Percentiles rank a stretch among this genome's conserved stretches.
These are phyloP conservation scores for Palloptera scutellata DNA, from an alignment of 2,888 invertebrate species.

Conservation along the genomic window DNA sequence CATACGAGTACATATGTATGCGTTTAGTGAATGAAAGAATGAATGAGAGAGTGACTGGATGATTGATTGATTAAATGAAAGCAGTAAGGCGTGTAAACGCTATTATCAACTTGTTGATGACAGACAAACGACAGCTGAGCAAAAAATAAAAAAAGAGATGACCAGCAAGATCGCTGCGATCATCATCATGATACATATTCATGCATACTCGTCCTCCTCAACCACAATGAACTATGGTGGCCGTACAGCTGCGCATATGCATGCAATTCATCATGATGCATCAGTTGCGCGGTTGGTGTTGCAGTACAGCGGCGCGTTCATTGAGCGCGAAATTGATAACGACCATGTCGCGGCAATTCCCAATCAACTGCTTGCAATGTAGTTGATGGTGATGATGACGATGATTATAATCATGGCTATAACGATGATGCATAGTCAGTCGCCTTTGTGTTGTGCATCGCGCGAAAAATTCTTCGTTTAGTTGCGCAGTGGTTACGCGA, in stretches of 20 bases:
- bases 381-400: no score
- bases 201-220: neutral
- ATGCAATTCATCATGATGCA: no score
- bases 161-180: neutral
- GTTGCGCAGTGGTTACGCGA: neutral
- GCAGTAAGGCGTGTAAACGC: conserved; percentile 15
- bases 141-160: neutral
- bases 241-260: neutral
- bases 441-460: conserved; percentile 3
- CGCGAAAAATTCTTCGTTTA: conserved; percentile 13
- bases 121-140: neutral
- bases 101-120: conserved; percentile 17
- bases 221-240: neutral
- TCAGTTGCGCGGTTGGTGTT: no score
- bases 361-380: no score
- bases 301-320: neutral
- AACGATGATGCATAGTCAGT: no score
- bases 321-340: neutral
- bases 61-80: conserved; percentile 16
- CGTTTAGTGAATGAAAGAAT: neutral
- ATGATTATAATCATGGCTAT: no score
- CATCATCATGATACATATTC: conserved; percentile 3
- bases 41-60: conserved; percentile 5
- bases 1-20: neutral
- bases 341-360: no score